Conservation (phyloP, 1,140 invertebrate species). For the Chironomus striatipennis region DNA sequence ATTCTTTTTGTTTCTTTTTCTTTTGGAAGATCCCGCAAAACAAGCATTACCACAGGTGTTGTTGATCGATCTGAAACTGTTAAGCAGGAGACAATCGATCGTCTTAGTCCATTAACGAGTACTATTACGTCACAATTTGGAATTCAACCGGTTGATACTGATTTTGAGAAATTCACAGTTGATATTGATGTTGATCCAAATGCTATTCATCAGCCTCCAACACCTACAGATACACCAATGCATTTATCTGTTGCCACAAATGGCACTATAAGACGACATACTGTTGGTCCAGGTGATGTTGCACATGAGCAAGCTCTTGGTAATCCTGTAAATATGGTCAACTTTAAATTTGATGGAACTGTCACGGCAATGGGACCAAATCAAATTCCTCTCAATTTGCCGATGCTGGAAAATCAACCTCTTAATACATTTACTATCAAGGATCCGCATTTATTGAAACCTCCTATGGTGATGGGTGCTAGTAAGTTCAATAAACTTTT, state of each 20-base stretch:
- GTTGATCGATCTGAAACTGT: constrained; percentile 42
- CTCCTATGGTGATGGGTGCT: constrained; percentile 78
- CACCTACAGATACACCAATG: constrained; percentile 39
- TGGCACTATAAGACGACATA: constrained; percentile 65
- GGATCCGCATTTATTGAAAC: constrained; percentile 88
- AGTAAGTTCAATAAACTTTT: constrained; percentile 48
- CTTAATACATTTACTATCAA: constrained; percentile 79
- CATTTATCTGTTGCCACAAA: neutral
- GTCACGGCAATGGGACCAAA: constrained; percentile 31
- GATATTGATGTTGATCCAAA: constrained; percentile 51
- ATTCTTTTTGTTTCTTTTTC: neutral
- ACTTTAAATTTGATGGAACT: constrained; percentile 37
- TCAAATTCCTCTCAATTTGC: constrained; percentile 65
- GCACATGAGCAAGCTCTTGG: constrained; percentile 58
- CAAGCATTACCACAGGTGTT: constrained; percentile 58
- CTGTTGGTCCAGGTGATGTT: constrained; percentile 84
- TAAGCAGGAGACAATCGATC: constrained; percentile 38
- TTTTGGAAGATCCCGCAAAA: constrained; percentile 40
- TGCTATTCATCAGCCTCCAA: constrained; percentile 37
- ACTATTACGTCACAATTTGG: constrained; percentile 34
- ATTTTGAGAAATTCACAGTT: constrained; percentile 45
- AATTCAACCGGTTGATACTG: constrained; percentile 34
- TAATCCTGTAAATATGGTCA: constrained; percentile 34
- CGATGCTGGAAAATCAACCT: constrained; percentile 63
- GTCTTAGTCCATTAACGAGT: constrained; percentile 37